Evolutionary conservation across 2,797 vertebrate genomes (phyloP).

Genomic region (Cuniculus paca): DNA sequence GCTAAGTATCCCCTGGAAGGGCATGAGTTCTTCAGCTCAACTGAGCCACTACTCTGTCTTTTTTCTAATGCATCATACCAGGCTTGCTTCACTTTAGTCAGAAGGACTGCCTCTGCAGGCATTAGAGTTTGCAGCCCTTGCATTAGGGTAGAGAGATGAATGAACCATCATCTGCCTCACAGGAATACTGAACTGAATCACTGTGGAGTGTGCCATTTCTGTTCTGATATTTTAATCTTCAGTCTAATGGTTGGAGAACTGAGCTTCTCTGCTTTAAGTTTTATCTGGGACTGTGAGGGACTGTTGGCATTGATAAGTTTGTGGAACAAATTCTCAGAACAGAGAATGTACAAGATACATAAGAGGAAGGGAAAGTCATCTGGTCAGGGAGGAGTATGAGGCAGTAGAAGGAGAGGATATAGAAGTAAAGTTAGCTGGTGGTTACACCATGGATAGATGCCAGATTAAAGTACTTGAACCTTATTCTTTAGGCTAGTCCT

Average conservation of each 20-base stretch:
- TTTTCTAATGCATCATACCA: neutral
- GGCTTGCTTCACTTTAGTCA: neutral
- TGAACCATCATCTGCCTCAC: fast-evolving
- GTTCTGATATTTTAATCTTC: neutral
- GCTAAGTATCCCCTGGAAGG: neutral
- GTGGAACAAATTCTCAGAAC: neutral
- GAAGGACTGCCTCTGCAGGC: neutral
- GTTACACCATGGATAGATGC: neutral
- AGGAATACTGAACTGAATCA: neutral
- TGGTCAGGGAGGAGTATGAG: neutral
- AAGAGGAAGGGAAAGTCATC: neutral
- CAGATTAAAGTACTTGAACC: neutral
- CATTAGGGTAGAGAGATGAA: neutral
- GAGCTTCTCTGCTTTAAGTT: neutral
- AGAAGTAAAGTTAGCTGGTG: neutral
- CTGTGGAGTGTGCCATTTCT: neutral
- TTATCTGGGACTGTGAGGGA: neutral
- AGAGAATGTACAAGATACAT: neutral
- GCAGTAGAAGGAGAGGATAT: neutral
- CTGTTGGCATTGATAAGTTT: neutral
- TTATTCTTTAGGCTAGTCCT: neutral
- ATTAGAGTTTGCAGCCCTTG: neutral
- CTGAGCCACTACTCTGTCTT: neutral
- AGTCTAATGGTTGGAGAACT: neutral
- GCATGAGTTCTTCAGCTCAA: neutral